Evolutionary conservation across 2,113 vertebrate genomes (phyloP), one percentile per base, ranked within the genome.

Genomic region (Percina caprodes): DNA sequence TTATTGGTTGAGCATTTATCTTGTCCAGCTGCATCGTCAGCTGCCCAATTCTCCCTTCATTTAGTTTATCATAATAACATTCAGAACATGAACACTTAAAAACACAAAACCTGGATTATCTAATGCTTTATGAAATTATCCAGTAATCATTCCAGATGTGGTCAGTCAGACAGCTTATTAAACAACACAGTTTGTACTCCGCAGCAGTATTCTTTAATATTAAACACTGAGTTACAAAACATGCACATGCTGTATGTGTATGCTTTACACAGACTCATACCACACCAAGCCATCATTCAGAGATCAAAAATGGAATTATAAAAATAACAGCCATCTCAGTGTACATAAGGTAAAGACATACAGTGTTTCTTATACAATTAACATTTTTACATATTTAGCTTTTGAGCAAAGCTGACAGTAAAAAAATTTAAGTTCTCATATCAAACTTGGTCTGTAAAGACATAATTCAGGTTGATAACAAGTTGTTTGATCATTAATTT

Each of bases 191-290:
- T 48, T 70, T 71, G 19, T 49, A 72, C 62, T 48, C 35, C 85
- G 56, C 46, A 86, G 61, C 56, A 30, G 30, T 30, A 30, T 4
- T 30, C 30, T 77, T 88, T 55, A 69, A 77, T 82, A 80, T 12
- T 85, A 21, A 90, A 87, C 67, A 89, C 33, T 72, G 77, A 71
- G 60, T 80, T 63, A 86, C 79, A 75, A 51, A 76, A 42, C 45
- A 62, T n/a, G 62, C 35, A 84, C 16, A 59, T 69, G 68, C 33
- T 30, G 30, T 30, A 77, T 3, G 39, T 26, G 35, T 79, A 30
- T 15, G 66, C 26, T 15, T 4, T 13, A 35, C 66, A 52, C 48
- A 52, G 6, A 82, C 30, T 65, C 55, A 56, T 24, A 54, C 8
- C 11, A 42, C 2, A 79, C 68, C 62, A 54, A 61, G 72, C 80